These are phyloP conservation scores for Sitobion miscanthi DNA, from an alignment of 1,140 invertebrate species.

Conservation along the genomic window DNA sequence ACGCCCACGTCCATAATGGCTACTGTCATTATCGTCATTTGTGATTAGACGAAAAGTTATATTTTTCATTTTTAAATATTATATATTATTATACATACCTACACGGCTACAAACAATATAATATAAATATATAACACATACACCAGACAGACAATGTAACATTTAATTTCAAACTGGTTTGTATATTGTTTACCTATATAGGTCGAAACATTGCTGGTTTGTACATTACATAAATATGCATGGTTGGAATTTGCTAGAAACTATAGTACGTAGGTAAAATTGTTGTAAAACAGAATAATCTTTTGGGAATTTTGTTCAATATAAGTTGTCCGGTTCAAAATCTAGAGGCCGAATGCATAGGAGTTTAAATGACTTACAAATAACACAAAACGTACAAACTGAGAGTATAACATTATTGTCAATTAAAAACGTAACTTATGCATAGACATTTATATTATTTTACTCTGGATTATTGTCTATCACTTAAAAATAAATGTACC, in stretches of 20 bases:
- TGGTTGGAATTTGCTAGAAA: neutral
- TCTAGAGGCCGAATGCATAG: neutral
- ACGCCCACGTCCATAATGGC: constrained; percentile 25
- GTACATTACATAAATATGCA: too few species aligned
- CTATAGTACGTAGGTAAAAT: neutral
- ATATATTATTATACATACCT: neutral
- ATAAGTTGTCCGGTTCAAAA: neutral
- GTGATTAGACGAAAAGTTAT: constrained; percentile 4
- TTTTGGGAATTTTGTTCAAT: neutral
- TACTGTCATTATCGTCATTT: constrained; percentile 31
- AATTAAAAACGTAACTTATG: neutral
- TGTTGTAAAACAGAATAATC: neutral
- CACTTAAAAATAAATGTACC: neutral
- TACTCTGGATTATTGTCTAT: neutral
- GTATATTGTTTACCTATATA: neutral
- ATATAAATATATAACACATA: neutral
- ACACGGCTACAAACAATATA: neutral
- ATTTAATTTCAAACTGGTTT: constrained; percentile 44
- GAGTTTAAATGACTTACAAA: neutral
- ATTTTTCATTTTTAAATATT: constrained; percentile 12
- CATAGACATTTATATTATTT: neutral
- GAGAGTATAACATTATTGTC: neutral
- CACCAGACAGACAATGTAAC: neutral
- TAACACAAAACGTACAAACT: neutral
- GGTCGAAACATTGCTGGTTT: neutral